Conservation (phyloP, 2,888 invertebrate species). For the Chironomus tentans region DNA sequence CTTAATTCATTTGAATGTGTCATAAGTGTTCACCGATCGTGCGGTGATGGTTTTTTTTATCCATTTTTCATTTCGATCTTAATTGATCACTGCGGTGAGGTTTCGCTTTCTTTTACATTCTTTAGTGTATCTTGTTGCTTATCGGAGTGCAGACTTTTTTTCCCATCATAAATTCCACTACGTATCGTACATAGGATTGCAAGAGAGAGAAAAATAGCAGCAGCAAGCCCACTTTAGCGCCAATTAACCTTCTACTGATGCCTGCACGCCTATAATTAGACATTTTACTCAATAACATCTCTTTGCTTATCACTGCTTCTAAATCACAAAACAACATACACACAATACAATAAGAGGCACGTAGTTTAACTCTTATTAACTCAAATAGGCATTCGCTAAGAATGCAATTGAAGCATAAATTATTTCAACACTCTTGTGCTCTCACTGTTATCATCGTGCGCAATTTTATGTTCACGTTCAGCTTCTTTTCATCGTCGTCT, state of each 20-base stretch:
- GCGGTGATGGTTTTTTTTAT: too few relatives aligned
- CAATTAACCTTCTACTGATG: constrained; percentile 4
- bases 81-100: not conserved
- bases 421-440: constrained; percentile 1
- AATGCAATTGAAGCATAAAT: constrained; percentile 4
- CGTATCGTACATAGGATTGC: not conserved
- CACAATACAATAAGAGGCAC: not conserved
- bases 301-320: not conserved
- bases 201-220: not conserved
- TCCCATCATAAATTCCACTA: not conserved
- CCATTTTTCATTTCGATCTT: not conserved
- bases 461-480: not conserved
- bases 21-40: not conserved
- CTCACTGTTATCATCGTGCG: not conserved
- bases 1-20: not conserved
- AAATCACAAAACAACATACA: too few relatives aligned
- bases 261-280: constrained; percentile 5
- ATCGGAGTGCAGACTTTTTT: not conserved
- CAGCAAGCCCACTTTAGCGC: not conserved
- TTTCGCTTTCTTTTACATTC: not conserved
- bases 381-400: not conserved
- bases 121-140: too few relatives aligned
- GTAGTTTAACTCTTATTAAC: not conserved
- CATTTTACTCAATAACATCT: not conserved
- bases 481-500: not conserved